Conservation (phyloP, 1,140 invertebrate species). For the Camponotus pennsylvanicus region DNA sequence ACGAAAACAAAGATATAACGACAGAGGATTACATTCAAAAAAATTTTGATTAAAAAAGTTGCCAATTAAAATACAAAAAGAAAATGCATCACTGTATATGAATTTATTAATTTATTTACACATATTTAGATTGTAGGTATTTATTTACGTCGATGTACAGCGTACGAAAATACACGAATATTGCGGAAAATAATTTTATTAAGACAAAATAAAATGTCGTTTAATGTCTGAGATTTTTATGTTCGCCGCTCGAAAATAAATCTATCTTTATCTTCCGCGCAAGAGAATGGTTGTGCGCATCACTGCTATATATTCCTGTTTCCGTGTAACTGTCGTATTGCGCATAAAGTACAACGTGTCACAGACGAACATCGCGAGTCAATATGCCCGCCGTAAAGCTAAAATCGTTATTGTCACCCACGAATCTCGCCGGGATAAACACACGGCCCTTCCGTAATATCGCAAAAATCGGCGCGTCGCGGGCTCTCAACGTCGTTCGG, state of each 20-base stretch:
- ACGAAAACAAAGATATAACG: neutral
- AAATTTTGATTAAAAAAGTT: neutral
- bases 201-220: neutral
- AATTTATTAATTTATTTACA: neutral
- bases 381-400: conserved; percentile 59
- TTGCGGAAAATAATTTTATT: neutral
- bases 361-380: conserved; percentile 14
- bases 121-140: neutral
- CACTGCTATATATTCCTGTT: conserved; percentile 27
- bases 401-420: conserved; percentile 72
- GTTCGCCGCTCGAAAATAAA: neutral
- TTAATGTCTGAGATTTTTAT: neutral
- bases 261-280: neutral
- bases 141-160: neutral
- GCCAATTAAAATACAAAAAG: too few species aligned
- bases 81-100: too few species aligned
- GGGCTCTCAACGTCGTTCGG: conserved; percentile 3
- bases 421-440: conserved; percentile 56
- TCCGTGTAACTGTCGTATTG: conserved; percentile 33
- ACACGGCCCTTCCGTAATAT: conserved; percentile 19
- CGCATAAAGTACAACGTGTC: conserved; percentile 42
- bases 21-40: neutral
- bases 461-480: conserved; percentile 18
- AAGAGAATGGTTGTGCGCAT: neutral
- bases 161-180: neutral